phyloP scores from a whole-genome alignment of 2,888 invertebrate genomes.

The Lypha dubia region DNA sequence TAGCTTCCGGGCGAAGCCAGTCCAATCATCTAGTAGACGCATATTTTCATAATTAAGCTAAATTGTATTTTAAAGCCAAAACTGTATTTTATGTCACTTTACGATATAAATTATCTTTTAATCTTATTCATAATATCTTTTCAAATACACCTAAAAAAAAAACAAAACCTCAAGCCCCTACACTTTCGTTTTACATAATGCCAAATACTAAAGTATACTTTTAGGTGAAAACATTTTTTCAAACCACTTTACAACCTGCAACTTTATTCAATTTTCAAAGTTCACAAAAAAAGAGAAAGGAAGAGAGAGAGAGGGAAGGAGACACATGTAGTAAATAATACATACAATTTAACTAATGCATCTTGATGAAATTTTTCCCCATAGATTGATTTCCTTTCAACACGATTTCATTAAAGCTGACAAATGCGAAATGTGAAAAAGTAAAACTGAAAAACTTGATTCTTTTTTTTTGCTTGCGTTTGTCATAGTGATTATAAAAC shows the following conservation, averaged over 20 bases:
- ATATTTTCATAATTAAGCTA: too few relatives aligned
- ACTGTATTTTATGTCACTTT: too few relatives aligned
- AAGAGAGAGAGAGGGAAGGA: too few relatives aligned
- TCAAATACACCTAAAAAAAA: not conserved
- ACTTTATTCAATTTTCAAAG: slow-evolving; percentile 39
- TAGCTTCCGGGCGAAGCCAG: too few relatives aligned
- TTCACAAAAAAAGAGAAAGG: not conserved
- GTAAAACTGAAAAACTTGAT: not conserved
- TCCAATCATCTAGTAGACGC: too few relatives aligned
- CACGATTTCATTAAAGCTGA: slow-evolving; percentile 55
- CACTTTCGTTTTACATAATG: not conserved
- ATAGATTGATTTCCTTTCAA: slow-evolving; percentile 55
- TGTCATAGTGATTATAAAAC: not conserved
- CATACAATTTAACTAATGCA: slow-evolving; percentile 57
- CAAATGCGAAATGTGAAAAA: slow-evolving; percentile 41
- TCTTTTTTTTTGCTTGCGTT: not conserved
- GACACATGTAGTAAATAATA: slow-evolving; percentile 1
- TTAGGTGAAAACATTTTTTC: slow-evolving; percentile 3
- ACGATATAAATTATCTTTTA: not conserved
- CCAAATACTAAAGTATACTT: slow-evolving; percentile 10
- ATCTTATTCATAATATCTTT: not conserved
- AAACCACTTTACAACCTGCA: slow-evolving; percentile 16
- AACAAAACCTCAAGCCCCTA: not conserved
- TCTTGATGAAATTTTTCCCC: slow-evolving; percentile 42
- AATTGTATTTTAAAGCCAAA: too few relatives aligned